Evolutionary conservation across 2,113 vertebrate species (phyloP).

Genomic region (Oenanthe oenanthe): DNA sequence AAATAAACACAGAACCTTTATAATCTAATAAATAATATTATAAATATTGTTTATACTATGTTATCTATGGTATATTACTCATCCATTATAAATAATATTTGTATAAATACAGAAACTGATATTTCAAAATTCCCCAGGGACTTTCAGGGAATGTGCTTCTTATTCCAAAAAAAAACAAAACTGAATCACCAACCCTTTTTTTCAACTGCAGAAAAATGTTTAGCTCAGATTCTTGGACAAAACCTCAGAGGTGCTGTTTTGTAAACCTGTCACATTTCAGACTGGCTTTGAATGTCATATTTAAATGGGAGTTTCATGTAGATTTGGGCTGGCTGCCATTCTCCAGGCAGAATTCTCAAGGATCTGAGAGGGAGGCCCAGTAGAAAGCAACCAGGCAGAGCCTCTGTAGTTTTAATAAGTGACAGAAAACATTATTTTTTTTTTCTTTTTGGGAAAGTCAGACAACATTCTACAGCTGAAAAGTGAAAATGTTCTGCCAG

Average conservation of each 20-base stretch:
- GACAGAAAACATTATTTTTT: not conserved
- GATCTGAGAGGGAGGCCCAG: not conserved
- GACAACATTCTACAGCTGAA: not conserved
- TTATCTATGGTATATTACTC: not conserved
- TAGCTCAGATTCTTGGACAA: not conserved
- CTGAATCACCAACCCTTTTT: not conserved
- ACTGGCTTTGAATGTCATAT: not conserved
- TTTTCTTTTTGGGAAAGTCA: not conserved
- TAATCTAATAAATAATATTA: too few species aligned
- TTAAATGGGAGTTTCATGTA: not conserved
- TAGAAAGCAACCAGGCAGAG: not conserved
- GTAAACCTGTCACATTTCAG: conserved; percentile 1
- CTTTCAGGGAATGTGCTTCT: not conserved
- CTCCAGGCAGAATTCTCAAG: not conserved
- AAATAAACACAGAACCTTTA: not conserved
- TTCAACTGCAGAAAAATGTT: not conserved
- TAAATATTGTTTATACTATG: not conserved
- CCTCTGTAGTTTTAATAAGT: not conserved
- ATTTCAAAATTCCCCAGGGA: not conserved
- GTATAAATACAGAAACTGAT: not conserved
- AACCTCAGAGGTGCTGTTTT: not conserved
- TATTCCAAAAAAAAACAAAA: not conserved
- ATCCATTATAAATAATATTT: not conserved
- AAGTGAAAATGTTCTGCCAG: not conserved
- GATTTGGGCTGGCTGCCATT: conserved; percentile 10